These are phyloP conservation scores for Ardeotis arabs DNA, from an alignment of 2,113 vertebrate genomes.

Conservation along the genomic window DNA sequence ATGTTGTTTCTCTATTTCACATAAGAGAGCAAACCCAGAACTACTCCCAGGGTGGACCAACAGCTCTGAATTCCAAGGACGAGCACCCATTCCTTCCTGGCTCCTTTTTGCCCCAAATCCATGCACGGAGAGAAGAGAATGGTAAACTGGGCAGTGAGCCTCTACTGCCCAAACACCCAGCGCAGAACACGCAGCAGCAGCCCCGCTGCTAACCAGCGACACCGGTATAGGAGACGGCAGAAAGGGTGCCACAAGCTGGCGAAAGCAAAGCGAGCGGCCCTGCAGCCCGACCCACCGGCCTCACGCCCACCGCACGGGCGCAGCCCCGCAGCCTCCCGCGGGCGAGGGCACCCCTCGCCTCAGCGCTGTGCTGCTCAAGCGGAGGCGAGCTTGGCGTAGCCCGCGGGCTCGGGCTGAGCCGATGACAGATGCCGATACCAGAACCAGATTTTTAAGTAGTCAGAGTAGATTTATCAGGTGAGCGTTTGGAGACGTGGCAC, in stretches of 20 bases:
- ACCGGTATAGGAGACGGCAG: background rate
- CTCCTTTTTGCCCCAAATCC: background rate
- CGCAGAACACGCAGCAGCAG: background rate
- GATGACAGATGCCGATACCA: conserved; percentile 33
- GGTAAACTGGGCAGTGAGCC: background rate
- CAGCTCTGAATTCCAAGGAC: background rate
- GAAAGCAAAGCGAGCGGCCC: background rate
- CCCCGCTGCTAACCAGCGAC: background rate
- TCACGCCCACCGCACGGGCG: background rate
- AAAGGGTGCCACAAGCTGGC: background rate
- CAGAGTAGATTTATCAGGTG: background rate
- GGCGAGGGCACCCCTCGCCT: conserved; percentile 50
- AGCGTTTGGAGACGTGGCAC: background rate
- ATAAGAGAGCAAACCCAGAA: background rate
- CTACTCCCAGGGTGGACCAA: background rate
- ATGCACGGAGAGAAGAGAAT: background rate
- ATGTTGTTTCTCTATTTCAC: background rate
- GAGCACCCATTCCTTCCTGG: background rate
- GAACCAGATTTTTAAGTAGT: conserved; percentile 41
- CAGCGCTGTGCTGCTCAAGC: conserved; percentile 53
- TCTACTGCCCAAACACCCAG: background rate
- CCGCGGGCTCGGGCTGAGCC: conserved; percentile 55
- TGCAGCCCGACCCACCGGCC: background rate
- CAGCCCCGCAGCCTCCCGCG: conserved; percentile 16
- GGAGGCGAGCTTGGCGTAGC: conserved; percentile 59